These are phyloP conservation scores for Acrobasis repandana DNA, from an alignment of 2,888 invertebrate species.

Conservation along the genomic window DNA sequence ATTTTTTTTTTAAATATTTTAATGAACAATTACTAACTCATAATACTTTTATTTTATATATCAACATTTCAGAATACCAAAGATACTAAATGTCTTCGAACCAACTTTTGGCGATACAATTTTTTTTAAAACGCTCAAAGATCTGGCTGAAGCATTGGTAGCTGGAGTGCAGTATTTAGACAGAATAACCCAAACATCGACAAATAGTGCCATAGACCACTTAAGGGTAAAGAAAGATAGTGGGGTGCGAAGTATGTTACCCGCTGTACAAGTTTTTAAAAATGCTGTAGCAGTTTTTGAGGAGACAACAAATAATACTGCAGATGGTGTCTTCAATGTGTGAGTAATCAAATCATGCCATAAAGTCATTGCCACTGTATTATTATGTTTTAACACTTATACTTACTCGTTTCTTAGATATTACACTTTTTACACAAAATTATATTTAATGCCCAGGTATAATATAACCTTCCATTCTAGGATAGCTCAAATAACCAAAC, in stretches of 20 bases:
- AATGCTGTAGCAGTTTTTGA: conserved; percentile 48
- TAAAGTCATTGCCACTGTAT: too few relatives aligned
- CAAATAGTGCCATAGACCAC: conserved; percentile 13
- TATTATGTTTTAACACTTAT: too few relatives aligned
- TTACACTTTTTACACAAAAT: too few relatives aligned
- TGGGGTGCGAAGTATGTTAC: not conserved
- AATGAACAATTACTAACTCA: not conserved
- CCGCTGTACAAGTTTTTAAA: conserved; percentile 43
- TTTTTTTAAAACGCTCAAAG: conserved; percentile 55
- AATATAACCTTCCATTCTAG: conserved; percentile 45
- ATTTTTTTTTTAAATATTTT: too few relatives aligned
- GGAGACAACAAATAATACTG: conserved; percentile 39
- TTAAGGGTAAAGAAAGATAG: not conserved
- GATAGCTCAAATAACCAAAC: conserved; percentile 56
- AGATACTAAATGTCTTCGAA: conserved; percentile 62
- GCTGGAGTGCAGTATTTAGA: conserved; percentile 56
- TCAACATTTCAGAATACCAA: conserved; percentile 58
- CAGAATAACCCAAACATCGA: conserved; percentile 40
- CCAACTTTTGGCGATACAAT: conserved; percentile 68
- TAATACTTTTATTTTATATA: not conserved
- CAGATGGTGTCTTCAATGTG: conserved; percentile 61
- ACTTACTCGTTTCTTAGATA: too few relatives aligned
- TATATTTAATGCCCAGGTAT: not conserved
- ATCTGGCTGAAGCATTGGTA: conserved; percentile 51
- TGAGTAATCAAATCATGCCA: conserved; percentile 49